A percentile compares a stretch with the other conserved stretches of the same genome.
Conservation (phyloP, 2,888 invertebrate species). For the Cryptocephalus primarius region DNA sequence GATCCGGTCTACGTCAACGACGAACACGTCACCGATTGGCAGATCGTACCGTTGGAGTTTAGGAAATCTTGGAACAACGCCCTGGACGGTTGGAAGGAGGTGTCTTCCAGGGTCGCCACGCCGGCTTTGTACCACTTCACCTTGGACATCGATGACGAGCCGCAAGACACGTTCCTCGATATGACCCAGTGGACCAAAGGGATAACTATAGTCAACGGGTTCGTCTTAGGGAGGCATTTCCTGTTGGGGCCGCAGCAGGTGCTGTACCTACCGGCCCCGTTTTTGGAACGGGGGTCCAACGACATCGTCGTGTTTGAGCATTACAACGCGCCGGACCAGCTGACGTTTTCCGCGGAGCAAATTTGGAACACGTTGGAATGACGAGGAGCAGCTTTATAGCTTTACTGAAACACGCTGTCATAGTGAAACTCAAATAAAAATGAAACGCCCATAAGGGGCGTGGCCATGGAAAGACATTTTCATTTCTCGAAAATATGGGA, state of each 20-base stretch:
- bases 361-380: conserved; percentile 12
- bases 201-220: conserved; percentile 69
- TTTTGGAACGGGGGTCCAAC: conserved; percentile 45
- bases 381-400: no score
- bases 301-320: conserved; percentile 33
- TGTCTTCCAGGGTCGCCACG: conserved; percentile 46
- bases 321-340: conserved; percentile 18
- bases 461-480: no score
- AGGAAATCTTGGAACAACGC: conserved; percentile 33
- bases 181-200: conserved; percentile 77
- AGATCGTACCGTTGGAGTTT: conserved; percentile 42
- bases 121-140: conserved; percentile 48
- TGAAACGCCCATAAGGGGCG: no score
- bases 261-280: conserved; percentile 69
- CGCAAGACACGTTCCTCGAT: conserved; percentile 67
- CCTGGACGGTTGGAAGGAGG: conserved; percentile 43
- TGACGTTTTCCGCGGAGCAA: conserved; percentile 22
- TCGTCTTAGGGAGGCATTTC: conserved; percentile 76
- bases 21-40: conserved; percentile 33
- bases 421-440: no score
- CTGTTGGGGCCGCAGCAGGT: conserved; percentile 70
- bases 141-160: conserved; percentile 31
- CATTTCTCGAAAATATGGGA: no score
- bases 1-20: conserved; percentile 38
- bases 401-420: no score